Conservation (phyloP, 1,140 invertebrate genomes). For the Ctenoplectra terminalis region DNA sequence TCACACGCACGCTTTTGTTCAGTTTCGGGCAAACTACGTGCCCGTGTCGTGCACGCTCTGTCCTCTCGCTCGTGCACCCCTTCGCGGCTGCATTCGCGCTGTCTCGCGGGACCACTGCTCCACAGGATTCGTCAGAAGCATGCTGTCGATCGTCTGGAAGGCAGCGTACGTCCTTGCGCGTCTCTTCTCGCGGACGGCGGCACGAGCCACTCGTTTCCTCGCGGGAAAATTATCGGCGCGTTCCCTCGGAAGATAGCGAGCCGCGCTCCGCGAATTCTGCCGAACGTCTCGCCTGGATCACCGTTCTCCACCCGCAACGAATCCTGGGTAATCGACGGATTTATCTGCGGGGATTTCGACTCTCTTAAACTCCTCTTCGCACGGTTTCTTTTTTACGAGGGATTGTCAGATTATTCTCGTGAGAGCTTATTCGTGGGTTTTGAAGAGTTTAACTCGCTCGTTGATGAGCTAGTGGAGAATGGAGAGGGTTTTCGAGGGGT, state of each 20-base stretch:
- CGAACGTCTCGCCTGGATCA: neutral
- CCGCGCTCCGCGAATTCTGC: neutral
- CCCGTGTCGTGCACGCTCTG: slow-evolving; percentile 49
- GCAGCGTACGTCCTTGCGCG: slow-evolving; percentile 44
- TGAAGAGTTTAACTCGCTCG: neutral
- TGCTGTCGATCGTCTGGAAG: slow-evolving; percentile 47
- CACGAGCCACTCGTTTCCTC: neutral
- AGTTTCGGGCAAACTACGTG: slow-evolving; percentile 46
- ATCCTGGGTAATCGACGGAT: neutral
- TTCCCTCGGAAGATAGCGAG: neutral
- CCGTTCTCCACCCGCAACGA: neutral
- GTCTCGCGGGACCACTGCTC: neutral
- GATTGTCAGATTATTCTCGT: neutral
- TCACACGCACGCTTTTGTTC: slow-evolving; percentile 43
- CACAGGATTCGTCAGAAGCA: slow-evolving; percentile 26
- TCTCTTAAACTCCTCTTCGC: neutral
- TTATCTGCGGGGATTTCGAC: slow-evolving; percentile 10
- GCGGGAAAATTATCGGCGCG: neutral
- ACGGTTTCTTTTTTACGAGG: neutral
- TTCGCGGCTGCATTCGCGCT: slow-evolving; percentile 18
- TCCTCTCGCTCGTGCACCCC: slow-evolving; percentile 11
- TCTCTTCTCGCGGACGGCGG: slow-evolving; percentile 37
- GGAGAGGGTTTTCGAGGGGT: neutral
- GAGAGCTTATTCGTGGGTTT: neutral
- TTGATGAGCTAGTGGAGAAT: neutral